phyloP scores from a whole-genome alignment of 23 tunicate genomes.

The Trididemnum miniatum region DNA sequence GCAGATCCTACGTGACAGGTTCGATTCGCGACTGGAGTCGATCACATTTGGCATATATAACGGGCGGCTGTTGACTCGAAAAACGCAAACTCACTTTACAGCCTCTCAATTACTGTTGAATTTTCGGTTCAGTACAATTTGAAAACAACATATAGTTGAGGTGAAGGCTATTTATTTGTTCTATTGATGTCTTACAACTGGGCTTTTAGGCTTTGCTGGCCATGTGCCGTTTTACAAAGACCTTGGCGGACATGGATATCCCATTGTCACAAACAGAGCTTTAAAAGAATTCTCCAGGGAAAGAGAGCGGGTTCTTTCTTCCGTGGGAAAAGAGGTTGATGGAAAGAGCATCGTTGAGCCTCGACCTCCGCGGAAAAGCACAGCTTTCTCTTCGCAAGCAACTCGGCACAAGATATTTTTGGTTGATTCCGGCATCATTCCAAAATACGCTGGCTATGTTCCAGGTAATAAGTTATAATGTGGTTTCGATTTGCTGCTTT shows the following conservation, averaged over 20 bases:
- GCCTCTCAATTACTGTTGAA: no score
- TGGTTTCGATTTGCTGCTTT: no score
- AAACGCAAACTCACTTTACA: no score
- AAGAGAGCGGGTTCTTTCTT: conserved; percentile 8
- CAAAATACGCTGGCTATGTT: conserved; percentile 86
- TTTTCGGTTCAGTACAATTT: no score
- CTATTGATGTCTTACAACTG: no score
- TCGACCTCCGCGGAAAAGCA: conserved; percentile 14
- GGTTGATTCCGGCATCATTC: conserved; percentile 66
- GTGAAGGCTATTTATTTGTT: no score
- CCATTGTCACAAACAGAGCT: conserved; percentile 69
- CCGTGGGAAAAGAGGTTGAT: conserved; percentile 18
- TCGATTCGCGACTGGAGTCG: no score
- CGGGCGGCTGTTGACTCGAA: no score
- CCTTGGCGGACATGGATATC: conserved; percentile 75
- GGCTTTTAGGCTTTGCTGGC: conserved; percentile 74
- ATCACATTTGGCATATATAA: no score
- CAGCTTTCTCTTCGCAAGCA: conserved; percentile 11
- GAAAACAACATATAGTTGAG: no score
- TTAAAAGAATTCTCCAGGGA: conserved; percentile 65
- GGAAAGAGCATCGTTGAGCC: conserved; percentile 30
- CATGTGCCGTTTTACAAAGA: conserved; percentile 94
- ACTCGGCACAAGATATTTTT: conserved; percentile 41
- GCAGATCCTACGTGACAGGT: no score
- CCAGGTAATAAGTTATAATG: conserved; percentile 74